Conservation (phyloP, 2,888 invertebrate genomes). For the Portevinia maculata region DNA sequence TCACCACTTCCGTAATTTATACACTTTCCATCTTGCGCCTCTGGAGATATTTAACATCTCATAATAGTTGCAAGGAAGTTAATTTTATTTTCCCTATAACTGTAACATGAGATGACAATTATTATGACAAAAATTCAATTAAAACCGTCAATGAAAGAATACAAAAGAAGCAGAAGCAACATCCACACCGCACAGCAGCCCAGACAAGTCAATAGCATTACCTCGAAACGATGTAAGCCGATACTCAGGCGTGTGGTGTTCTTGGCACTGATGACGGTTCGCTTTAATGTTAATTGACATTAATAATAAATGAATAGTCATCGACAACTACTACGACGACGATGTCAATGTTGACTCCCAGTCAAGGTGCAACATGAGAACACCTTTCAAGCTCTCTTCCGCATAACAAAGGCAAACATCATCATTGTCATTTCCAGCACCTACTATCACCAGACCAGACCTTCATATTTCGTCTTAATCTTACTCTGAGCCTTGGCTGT, state of each 20-base stretch:
- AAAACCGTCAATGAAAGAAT: constrained; percentile 54
- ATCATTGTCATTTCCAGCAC: constrained; percentile 55
- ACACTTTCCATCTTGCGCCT: constrained; percentile 11
- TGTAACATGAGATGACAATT: constrained; percentile 60
- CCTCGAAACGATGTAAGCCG: constrained; percentile 63
- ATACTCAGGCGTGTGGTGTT: constrained; percentile 54
- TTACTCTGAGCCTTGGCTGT: constrained; percentile 7
- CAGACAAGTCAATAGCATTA: constrained; percentile 61
- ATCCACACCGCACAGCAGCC: constrained; percentile 1
- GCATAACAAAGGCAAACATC: constrained; percentile 66
- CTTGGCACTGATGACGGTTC: constrained; percentile 51
- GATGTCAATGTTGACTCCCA: constrained; percentile 32
- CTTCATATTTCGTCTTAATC: constrained; percentile 17
- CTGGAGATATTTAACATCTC: constrained; percentile 50
- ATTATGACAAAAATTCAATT: constrained; percentile 68
- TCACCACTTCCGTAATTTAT: constrained; percentile 13
- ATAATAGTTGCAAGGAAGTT: constrained; percentile 45
- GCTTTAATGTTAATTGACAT: constrained; percentile 70
- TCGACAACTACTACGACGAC: constrained; percentile 21
- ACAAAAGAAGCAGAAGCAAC: constrained; percentile 15
- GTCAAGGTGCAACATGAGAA: constrained; percentile 65
- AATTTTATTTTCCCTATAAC: constrained; percentile 60
- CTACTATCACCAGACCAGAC: constrained; percentile 17
- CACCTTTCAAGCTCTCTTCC: constrained; percentile 66
- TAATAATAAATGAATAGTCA: constrained; percentile 73